Evolutionary conservation across 1,140 invertebrate genomes (phyloP).

Genomic region (Philotrypesis tridentata): DNA sequence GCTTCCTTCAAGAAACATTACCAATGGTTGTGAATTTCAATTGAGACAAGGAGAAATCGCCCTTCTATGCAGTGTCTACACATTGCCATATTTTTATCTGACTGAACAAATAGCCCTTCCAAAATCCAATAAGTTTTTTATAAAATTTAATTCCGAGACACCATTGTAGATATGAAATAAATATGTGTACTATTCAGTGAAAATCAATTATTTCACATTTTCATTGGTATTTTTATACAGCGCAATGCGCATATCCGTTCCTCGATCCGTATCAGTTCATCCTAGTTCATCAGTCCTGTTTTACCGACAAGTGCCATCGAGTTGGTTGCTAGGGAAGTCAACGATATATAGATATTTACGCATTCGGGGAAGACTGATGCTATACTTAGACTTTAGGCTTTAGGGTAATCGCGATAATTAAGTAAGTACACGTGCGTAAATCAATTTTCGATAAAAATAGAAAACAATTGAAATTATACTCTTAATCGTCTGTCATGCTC

Average conservation of each 20-base stretch:
- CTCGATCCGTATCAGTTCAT: no score
- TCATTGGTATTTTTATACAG: no score
- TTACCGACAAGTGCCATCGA: not conserved
- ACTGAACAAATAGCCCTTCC: conserved; percentile 97
- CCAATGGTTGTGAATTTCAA: conserved; percentile 90
- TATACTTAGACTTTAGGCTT: no score
- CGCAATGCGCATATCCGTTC: no score
- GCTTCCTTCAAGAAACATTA: conserved; percentile 87
- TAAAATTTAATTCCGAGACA: conserved; percentile 96
- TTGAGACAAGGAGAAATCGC: conserved; percentile 95
- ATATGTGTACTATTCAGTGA: not conserved
- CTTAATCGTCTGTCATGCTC: no score
- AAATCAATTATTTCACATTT: not conserved
- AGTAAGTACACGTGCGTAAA: not conserved
- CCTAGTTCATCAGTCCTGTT: not conserved
- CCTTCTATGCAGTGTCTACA: conserved; percentile 88
- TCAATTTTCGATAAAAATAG: not conserved
- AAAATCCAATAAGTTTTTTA: conserved; percentile 95
- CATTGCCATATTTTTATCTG: conserved; percentile 93
- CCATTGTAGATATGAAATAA: conserved; percentile 82
- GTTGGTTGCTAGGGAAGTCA: not conserved
- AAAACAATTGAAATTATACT: not conserved
- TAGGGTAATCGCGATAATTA: no score
- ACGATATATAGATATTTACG: not conserved
- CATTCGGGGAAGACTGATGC: not conserved